phyloP scores from a whole-genome alignment of 2,113 vertebrate species.

The Vidua macroura region DNA sequence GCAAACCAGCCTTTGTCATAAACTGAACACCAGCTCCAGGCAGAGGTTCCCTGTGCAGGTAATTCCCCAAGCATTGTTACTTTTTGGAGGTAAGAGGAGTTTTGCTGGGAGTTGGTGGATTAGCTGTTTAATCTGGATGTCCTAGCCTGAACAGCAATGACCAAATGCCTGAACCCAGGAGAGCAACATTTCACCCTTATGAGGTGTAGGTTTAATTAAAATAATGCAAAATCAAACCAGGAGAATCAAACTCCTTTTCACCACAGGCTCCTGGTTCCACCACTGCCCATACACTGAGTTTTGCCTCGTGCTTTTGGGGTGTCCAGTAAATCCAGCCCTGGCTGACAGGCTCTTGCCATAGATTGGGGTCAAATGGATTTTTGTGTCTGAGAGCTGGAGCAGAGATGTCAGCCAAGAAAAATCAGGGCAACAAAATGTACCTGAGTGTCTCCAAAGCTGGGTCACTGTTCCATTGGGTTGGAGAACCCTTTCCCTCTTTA shows the following conservation, averaged over 20 bases:
- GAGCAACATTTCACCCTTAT: not conserved
- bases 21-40: not conserved
- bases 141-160: not conserved
- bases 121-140: not conserved
- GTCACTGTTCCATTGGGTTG: not conserved
- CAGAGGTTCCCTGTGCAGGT: not conserved
- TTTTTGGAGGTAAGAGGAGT: not conserved
- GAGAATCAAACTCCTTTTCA: not conserved
- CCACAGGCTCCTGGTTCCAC: not conserved
- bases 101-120: not conserved
- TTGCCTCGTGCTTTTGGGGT: not conserved
- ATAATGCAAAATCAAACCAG: not conserved
- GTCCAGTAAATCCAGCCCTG: not conserved
- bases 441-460: rapidly evolving
- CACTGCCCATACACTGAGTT: not conserved
- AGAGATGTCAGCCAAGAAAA: not conserved
- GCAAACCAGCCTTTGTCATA: not conserved
- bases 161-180: not conserved
- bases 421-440: not conserved
- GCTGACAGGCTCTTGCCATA: not conserved
- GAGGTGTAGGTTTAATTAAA: not conserved
- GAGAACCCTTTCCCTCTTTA: not conserved
- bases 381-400: not conserved
- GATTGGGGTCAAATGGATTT: not conserved
- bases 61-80: not conserved